Evolutionary conservation across 2,113 vertebrate species (phyloP), one percentile per base, ranked within the genome.

Genomic region (Gavia stellata): DNA sequence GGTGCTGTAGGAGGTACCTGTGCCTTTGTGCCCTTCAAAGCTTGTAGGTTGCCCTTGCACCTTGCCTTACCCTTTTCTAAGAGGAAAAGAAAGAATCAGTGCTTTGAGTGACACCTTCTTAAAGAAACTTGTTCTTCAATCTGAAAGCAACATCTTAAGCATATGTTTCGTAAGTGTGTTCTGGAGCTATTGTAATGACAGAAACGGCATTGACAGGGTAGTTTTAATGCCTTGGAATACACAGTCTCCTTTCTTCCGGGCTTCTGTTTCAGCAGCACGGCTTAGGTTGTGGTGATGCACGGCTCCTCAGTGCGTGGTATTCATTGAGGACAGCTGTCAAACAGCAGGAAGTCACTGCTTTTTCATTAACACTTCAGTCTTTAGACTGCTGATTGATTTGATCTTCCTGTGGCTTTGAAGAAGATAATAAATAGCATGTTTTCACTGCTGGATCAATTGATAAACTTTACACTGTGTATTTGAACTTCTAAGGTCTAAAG

Each of bases 381-480:
- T 92, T 70, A 83, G 59, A 34, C 53, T 66, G 68, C 56, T 81
- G 75, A 70, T 88, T 63, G 68, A 81, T 87, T 84, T 92, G 44
- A 92, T 94, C 47, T 84, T 77, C 50, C 80, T 81, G 29, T 79
- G 83, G 47, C 65, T 97, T 81, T 93, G 68, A 88, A 88, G 77
- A 81, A 75, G 34, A n/a, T 88, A 71, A 68, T 81, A 88, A 94
- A 84, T 55, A 70, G 28, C 25, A 4, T 56, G 7, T 88, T 94
- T 95, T 81, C 53, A 31, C 72, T 84, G 44, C 47, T 89, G 88
- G 78, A 78, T 93, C 26, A 68, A 44, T 29, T 72, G 59, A 42
- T 67, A 53, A 83, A 83, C 61, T 59, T 75, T 86, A 25, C 15
- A 16, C 18, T 17, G 18, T 71, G 26, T 62, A 8, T 88, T 86